Evolutionary conservation across 2,113 vertebrate genomes (phyloP).

Genomic region (Petaurus breviceps): DNA sequence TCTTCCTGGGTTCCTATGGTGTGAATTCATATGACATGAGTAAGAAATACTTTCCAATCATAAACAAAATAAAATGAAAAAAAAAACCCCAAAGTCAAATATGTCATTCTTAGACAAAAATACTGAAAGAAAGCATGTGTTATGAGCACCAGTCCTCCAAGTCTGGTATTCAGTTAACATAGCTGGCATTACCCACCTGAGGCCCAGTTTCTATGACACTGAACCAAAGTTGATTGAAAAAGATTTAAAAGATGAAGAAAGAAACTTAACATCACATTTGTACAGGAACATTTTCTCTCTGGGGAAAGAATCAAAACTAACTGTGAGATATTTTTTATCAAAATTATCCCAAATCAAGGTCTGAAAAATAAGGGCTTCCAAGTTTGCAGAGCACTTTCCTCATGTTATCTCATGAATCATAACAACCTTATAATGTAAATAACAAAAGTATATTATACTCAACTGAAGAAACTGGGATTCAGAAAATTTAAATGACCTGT

Average conservation of each 20-base stretch:
- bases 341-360: too few relatives aligned
- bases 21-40: conserved; percentile 20
- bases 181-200: conserved; percentile 47
- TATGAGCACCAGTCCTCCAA: neutral
- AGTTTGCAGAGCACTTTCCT: too few relatives aligned
- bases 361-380: too few relatives aligned
- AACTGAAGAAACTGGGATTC: too few relatives aligned
- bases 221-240: conserved; percentile 51
- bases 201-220: conserved; percentile 51
- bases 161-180: conserved; percentile 51
- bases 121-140: conserved; percentile 7
- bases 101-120: conserved; percentile 23
- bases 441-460: too few relatives aligned
- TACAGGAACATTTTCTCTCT: neutral
- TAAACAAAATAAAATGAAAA: neutral
- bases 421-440: too few relatives aligned
- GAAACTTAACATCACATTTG: conserved; percentile 12
- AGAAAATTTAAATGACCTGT: too few relatives aligned
- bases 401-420: too few relatives aligned
- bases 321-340: too few relatives aligned
- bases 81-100: neutral
- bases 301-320: too few relatives aligned
- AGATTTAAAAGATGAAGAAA: conserved; percentile 66
- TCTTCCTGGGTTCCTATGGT: neutral
- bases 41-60: conserved; percentile 18